Evolutionary conservation across 2,888 invertebrate species (phyloP).

Genomic region (Rhyacophila evoluta): DNA sequence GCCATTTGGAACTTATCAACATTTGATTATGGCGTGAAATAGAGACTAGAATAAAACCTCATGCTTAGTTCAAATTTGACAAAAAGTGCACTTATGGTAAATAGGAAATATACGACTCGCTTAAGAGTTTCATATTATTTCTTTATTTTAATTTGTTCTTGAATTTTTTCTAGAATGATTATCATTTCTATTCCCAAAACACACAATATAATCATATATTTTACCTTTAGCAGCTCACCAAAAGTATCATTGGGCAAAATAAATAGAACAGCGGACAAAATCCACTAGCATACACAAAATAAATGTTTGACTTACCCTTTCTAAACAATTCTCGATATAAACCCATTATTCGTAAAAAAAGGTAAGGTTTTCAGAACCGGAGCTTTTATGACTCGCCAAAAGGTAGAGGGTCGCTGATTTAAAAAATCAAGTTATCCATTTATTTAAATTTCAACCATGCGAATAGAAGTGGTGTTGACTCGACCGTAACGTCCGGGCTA

Average conservation of each 20-base stretch:
- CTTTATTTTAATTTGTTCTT: too few species aligned
- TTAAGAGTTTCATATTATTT: too few species aligned
- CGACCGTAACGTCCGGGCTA: slow-evolving; percentile 22
- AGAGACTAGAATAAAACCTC: too few species aligned
- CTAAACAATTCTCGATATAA: slow-evolving; percentile 15
- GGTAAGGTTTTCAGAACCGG: slow-evolving; percentile 4
- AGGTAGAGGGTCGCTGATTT: slow-evolving; percentile 24
- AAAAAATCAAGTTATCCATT: slow-evolving; percentile 22
- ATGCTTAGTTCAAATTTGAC: too few species aligned
- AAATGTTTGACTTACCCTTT: slow-evolving; percentile 27
- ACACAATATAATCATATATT: not conserved
- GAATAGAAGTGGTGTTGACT: slow-evolving; percentile 18
- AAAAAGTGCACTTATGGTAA: too few species aligned
- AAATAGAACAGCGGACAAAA: not conserved
- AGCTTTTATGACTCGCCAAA: slow-evolving; percentile 13
- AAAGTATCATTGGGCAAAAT: not conserved
- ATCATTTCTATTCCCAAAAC: not conserved
- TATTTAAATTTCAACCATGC: slow-evolving; percentile 21
- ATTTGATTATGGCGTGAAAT: too few species aligned
- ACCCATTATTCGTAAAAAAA: slow-evolving; percentile 22
- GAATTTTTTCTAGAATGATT: too few species aligned
- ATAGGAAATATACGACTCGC: too few species aligned
- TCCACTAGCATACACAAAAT: slow-evolving; percentile 19
- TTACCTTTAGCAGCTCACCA: not conserved
- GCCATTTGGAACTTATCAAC: too few species aligned